phyloP scores from a whole-genome alignment of 2,888 invertebrate species.

The Leptogaster cylindrica region DNA sequence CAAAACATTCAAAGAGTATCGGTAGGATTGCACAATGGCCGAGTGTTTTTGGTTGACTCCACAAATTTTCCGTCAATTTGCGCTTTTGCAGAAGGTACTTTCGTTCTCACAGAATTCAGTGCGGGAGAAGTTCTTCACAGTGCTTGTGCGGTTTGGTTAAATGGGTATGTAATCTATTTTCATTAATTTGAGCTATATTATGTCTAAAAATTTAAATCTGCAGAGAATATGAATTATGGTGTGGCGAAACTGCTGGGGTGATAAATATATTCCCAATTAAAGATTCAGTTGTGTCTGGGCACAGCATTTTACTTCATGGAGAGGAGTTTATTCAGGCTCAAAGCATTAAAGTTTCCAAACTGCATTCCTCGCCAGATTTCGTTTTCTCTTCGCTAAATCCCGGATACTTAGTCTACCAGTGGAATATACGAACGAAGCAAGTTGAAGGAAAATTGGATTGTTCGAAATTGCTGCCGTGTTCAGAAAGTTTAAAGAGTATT shows the following conservation, averaged over 20 bases:
- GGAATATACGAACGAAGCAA: constrained; percentile 73
- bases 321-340: constrained; percentile 58
- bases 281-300: constrained; percentile 74
- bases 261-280: constrained; percentile 79
- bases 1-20: constrained; percentile 76
- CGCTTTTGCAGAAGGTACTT: constrained; percentile 74
- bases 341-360: constrained; percentile 71
- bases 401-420: constrained; percentile 87
- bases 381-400: constrained; percentile 87
- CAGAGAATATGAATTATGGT: constrained; percentile 80
- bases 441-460: constrained; percentile 85
- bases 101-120: constrained; percentile 79
- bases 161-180: constrained; percentile 50
- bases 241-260: constrained; percentile 81
- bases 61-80: constrained; percentile 67
- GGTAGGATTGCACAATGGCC: constrained; percentile 79
- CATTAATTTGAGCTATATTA: neutral
- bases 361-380: constrained; percentile 68
- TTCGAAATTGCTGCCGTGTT: constrained; percentile 89
- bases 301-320: constrained; percentile 72
- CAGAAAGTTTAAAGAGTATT: constrained; percentile 89
- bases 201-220: constrained; percentile 9
- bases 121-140: constrained; percentile 73
- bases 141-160: constrained; percentile 66
- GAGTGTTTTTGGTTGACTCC: constrained; percentile 75